Base-by-base conservation (phyloP, 1,140 invertebrate species). In the Drosophila cardini region DNA sequence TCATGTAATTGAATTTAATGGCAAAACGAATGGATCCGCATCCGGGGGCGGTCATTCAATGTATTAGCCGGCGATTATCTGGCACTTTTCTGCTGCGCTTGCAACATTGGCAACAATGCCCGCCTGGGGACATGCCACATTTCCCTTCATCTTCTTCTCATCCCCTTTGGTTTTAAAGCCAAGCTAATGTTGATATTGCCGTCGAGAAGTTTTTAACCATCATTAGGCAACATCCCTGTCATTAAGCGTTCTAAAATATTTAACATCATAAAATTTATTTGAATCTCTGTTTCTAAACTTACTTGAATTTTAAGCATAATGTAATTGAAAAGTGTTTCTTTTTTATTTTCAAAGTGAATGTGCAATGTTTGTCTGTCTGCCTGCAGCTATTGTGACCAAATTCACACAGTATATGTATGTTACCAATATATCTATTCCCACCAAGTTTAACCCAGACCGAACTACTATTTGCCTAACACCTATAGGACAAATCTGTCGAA, bases 1-100 rank as follows among this genome's bases (percentile, higher is more conserved):
- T 89, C 84, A 53, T 87, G 81, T 87, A 87, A 87, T 87, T 87
- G 83, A 87, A 87, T 87, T 80, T 89, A 87, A 87, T 83, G 72
- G 83, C 84, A 71, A 82, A 77, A 69, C 77, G 43, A 75, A 70
- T 75, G 72, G 57, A 74, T 78, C 72, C 65, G 50, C 64, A 70
- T 63, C 75, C 73, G 72, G 79, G 60, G 45, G 70, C 52, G 62
- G 63, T 76, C 72, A 79, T 58, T 70, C 79, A 83, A 80, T 87
- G 83, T 83, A 80, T 83, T 83, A 77, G 84, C 76, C 65, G 26
- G 69, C 76, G 84, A 89, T 83, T 89, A 87, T 83, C 83, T 65
- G 79, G 43, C 72, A 87, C 76, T 76, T 80, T 83, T 75, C 32
- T 76, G 83, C 72, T 79, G 72, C 43, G 69, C 65, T 75, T 76